Base-by-base conservation (phyloP, 2,888 invertebrate genomes). In the Rhogogaster chlorosoma region DNA sequence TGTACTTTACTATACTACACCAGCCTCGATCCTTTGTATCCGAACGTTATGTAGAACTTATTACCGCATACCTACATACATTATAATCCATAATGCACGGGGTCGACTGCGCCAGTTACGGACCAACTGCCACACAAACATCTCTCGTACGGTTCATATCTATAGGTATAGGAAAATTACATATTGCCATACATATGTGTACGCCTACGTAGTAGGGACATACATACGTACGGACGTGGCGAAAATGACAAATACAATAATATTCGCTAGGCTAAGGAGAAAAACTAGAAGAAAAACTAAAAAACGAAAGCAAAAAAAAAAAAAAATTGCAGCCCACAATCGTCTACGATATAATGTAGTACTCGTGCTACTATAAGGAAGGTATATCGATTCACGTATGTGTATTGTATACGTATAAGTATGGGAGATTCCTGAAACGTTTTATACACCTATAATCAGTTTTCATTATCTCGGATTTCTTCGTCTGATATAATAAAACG, bases 21-120 rank as follows among this genome's bases (percentile, higher is more conserved):
- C 22, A 61, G 2, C 26, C 26, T 26, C 61, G n/a, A 32, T 67
- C 67, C 32, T 67, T 29, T 53, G 82, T 61, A 82, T 53, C 36
- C 18, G 32, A 61, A 64, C 64, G 32, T 36, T 36, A 18, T n/a
- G 38, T 83, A 71, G 18, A 38, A 75, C 84, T 84, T 73, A 84
- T 84, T 77, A 77, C 53, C 22, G 77, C 77, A 84, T 84, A 84
- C 84, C 84, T 77, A 78, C 77, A 61, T 57, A 77, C 84, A 57
- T 84, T 77, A 84, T 22, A 77, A 75, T 78, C 57, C 84, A 53
- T 78, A 75, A 77, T 77, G 77, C 84, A 15, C 61, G 53, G 77
- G 38, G 73, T 38, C 42, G 73, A 73, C 29, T 42, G n/a, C 73
- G 42, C 22, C 18, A 45, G 73, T 42, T 42, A 71, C 71, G 71